These are phyloP conservation scores for Halictus quadricinctus DNA, from an alignment of 2,888 invertebrate species.

Conservation along the genomic window DNA sequence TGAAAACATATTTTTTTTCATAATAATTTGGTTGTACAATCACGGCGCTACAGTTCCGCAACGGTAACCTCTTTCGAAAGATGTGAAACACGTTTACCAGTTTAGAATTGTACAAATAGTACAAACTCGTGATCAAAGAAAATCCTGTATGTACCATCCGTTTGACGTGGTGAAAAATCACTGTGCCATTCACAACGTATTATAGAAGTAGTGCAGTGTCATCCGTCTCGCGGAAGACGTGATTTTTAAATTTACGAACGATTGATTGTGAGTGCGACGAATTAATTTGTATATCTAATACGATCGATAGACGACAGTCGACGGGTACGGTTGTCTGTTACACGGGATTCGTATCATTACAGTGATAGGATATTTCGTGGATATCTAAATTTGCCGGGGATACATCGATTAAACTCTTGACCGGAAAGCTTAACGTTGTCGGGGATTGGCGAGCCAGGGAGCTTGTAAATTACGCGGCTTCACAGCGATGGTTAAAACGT, in stretches of 20 bases:
- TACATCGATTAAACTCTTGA: constrained; percentile 55
- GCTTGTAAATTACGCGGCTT: constrained; percentile 32
- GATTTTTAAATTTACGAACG: neutral
- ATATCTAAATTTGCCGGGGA: constrained; percentile 51
- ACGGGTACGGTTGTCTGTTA: constrained; percentile 41
- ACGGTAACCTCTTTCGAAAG: too few relatives aligned
- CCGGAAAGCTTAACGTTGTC: constrained; percentile 56
- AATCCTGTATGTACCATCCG: too few relatives aligned
- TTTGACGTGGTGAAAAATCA: too few relatives aligned
- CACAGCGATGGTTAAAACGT: constrained; percentile 38
- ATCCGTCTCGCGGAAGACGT: neutral
- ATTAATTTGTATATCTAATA: constrained; percentile 28
- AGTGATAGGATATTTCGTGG: constrained; percentile 39
- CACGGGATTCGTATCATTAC: constrained; percentile 51
- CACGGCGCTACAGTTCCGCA: too few relatives aligned
- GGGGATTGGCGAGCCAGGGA: constrained; percentile 30
- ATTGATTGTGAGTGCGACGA: neutral
- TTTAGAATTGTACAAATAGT: neutral
- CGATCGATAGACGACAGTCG: constrained; percentile 26
- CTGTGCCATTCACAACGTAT: too few relatives aligned
- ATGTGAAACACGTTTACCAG: too few relatives aligned
- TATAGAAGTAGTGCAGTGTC: too few relatives aligned
- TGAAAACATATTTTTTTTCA: neutral
- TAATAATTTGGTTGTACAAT: too few relatives aligned
- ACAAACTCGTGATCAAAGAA: neutral